Evolutionary conservation across 2,113 vertebrate genomes (phyloP).

Genomic region (Suncus etruscus): DNA sequence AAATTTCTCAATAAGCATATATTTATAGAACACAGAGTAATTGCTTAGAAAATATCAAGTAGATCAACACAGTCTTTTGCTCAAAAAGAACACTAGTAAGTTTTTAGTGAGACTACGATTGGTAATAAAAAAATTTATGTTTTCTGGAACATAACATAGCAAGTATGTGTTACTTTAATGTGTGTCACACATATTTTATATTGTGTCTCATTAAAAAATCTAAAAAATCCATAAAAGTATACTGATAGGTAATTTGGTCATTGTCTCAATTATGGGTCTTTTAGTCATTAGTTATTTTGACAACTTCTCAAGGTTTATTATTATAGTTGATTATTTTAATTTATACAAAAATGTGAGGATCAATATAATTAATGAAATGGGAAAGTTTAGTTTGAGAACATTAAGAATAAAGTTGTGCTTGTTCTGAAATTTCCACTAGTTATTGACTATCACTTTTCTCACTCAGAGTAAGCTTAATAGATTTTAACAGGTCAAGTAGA

Average conservation of each 20-base stretch:
- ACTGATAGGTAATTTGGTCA: not conserved
- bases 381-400: not conserved
- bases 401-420: not conserved
- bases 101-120: constrained; percentile 21
- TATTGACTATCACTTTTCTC: constrained; percentile 41
- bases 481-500: constrained; percentile 15
- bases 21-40: not conserved
- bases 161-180: not conserved
- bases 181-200: not conserved
- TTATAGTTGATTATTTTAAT: not conserved
- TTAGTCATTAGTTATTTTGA: not conserved
- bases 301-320: not conserved
- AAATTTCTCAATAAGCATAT: constrained; percentile 7
- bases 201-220: not conserved
- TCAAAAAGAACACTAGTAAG: not conserved
- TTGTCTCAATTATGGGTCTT: constrained; percentile 39
- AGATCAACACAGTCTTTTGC: not conserved
- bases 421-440: not conserved
- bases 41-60: constrained; percentile 9
- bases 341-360: not conserved
- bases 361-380: not conserved
- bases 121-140: constrained; percentile 1
- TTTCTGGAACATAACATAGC: not conserved
- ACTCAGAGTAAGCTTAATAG: not conserved
- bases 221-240: not conserved